These are phyloP conservation scores for Entomyzon cyanotis DNA, from an alignment of 2,113 vertebrate species.

Conservation along the genomic window DNA sequence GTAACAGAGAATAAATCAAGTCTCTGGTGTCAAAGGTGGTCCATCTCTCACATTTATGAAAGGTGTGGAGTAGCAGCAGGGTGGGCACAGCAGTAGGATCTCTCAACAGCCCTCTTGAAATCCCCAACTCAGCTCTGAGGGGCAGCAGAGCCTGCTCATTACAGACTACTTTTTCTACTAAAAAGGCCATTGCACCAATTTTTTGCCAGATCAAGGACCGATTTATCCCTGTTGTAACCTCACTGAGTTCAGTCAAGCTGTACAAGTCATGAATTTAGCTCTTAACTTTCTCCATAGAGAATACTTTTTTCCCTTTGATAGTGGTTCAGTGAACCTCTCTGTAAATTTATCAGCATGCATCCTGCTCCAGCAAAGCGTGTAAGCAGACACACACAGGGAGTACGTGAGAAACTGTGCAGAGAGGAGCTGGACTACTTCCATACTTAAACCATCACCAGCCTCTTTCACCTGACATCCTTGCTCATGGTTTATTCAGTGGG, in stretches of 20 bases:
- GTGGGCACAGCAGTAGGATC: not conserved
- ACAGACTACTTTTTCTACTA: not conserved
- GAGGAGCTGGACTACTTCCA: not conserved
- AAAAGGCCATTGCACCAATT: not conserved
- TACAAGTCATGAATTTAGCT: not conserved
- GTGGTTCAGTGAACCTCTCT: not conserved
- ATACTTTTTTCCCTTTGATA: not conserved
- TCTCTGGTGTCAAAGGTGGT: not conserved
- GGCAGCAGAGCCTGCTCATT: not conserved
- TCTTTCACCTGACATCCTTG: not conserved
- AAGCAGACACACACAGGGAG: not conserved
- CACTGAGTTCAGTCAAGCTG: not conserved
- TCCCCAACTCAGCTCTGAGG: not conserved
- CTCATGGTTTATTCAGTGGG: not conserved
- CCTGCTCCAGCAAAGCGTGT: not conserved
- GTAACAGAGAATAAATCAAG: not conserved
- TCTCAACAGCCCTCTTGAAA: not conserved
- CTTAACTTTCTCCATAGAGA: not conserved
- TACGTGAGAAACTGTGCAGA: fast-evolving
- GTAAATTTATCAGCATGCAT: not conserved
- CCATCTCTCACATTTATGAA: not conserved
- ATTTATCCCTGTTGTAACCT: not conserved
- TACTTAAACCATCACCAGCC: not conserved
- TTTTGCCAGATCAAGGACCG: not conserved
- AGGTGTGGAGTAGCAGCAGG: not conserved